phyloP scores from a whole-genome alignment of 2,888 invertebrate genomes.

The Entomobrya multifasciata region DNA sequence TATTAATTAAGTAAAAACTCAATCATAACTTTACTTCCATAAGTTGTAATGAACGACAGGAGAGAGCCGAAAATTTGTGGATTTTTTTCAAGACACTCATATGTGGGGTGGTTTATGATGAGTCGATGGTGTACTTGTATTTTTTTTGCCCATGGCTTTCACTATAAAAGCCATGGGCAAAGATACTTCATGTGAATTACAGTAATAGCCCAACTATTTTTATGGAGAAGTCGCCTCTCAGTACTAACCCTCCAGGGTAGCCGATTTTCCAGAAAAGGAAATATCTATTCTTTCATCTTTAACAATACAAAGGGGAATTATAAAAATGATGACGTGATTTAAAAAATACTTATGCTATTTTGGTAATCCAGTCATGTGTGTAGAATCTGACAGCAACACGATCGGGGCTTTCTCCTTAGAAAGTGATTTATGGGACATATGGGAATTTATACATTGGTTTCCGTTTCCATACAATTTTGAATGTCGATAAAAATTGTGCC shows the following conservation, averaged over 20 bases:
- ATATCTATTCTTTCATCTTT: too few relatives aligned
- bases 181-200: too few relatives aligned
- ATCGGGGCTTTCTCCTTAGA: slow-evolving; percentile 9
- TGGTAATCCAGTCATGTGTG: slow-evolving; percentile 33
- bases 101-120: too few relatives aligned
- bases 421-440: slow-evolving; percentile 44
- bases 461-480: slow-evolving; percentile 31
- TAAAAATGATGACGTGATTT: slow-evolving; percentile 54
- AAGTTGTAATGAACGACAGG: too few relatives aligned
- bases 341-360: background rate
- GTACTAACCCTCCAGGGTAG: background rate
- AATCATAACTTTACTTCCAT: background rate
- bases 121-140: too few relatives aligned
- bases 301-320: slow-evolving; percentile 51
- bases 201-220: too few relatives aligned
- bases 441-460: slow-evolving; percentile 35
- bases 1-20: slow-evolving; percentile 37
- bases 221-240: too few relatives aligned
- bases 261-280: background rate
- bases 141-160: too few relatives aligned
- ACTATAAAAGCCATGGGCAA: too few relatives aligned
- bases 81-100: too few relatives aligned
- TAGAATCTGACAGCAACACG: background rate
- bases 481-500: slow-evolving; percentile 34
- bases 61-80: too few relatives aligned